Evolutionary conservation across 2,888 invertebrate species (phyloP).

Genomic region (Euspilapteryx auroguttella): DNA sequence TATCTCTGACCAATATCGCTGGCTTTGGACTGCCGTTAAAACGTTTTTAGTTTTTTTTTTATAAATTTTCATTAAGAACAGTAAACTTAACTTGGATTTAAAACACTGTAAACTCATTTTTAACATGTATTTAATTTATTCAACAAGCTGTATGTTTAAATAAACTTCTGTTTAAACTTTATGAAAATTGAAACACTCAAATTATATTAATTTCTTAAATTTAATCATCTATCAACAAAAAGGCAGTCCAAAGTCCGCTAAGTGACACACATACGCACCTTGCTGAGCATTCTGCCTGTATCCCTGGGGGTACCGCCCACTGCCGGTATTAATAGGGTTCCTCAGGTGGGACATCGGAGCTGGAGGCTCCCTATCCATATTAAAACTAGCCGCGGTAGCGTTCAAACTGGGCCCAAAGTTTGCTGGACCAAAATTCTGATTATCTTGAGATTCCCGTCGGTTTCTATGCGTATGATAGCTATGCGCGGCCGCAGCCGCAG

Average conservation of each 20-base stretch:
- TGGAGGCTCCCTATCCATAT: slow-evolving; percentile 41
- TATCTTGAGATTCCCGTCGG: slow-evolving; percentile 47
- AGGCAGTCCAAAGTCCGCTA: no score
- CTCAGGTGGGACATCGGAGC: slow-evolving; percentile 53
- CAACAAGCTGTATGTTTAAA: no score
- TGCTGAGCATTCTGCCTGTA: slow-evolving; percentile 50
- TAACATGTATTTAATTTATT: no score
- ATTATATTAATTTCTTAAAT: no score
- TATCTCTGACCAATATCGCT: slow-evolving; percentile 24
- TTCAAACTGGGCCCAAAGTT: slow-evolving; percentile 50
- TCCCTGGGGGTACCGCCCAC: slow-evolving; percentile 46
- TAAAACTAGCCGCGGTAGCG: slow-evolving; percentile 40
- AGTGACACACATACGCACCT: slow-evolving; percentile 59
- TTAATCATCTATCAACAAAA: no score
- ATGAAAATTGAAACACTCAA: no score
- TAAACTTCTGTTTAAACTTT: no score
- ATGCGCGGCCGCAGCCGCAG: slow-evolving; percentile 51
- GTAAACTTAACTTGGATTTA: no score
- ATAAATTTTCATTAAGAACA: no score
- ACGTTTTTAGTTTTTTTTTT: background rate
- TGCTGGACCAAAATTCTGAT: slow-evolving; percentile 33
- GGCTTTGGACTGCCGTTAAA: slow-evolving; percentile 3
- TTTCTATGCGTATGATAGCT: slow-evolving; percentile 50
- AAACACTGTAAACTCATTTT: no score
- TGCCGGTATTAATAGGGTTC: slow-evolving; percentile 41